These are phyloP conservation scores for Balanococcus diminutus DNA, from an alignment of 2,888 invertebrate species.

Conservation along the genomic window DNA sequence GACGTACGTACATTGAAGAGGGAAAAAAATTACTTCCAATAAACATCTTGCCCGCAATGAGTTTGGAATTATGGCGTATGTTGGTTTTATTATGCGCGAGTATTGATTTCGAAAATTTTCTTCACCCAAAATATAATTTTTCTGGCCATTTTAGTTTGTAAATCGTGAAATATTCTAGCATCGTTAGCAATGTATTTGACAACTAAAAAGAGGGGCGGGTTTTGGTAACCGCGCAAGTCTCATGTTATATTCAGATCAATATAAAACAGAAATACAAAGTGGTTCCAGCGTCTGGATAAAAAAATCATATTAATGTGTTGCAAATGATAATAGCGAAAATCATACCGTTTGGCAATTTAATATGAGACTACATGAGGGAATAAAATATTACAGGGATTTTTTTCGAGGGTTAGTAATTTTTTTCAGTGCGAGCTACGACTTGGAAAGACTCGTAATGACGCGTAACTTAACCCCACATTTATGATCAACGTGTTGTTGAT, in stretches of 20 bases:
- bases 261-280: slow-evolving; percentile 54
- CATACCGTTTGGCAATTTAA: background rate
- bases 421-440: background rate
- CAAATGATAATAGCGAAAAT: slow-evolving; percentile 28
- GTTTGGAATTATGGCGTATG: background rate
- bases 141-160: slow-evolving; percentile 18
- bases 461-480: background rate
- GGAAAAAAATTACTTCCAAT: background rate
- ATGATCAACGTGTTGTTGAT: background rate
- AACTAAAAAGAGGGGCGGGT: slow-evolving; percentile 44
- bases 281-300: slow-evolving; percentile 29
- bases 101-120: slow-evolving; percentile 43
- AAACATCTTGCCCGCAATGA: background rate
- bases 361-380: background rate
- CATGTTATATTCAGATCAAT: slow-evolving; percentile 50
- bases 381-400: background rate
- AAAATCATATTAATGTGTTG: slow-evolving; percentile 23
- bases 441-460: background rate
- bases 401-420: background rate
- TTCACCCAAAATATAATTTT: slow-evolving; percentile 27
- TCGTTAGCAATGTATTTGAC: slow-evolving; percentile 54
- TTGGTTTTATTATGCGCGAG: background rate
- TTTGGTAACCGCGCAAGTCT: slow-evolving; percentile 53
- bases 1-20: too few species aligned
- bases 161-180: slow-evolving; percentile 51